Evolutionary conservation across 2,113 vertebrate species (phyloP), one percentile per base, ranked within the genome.

Genomic region (Archocentrus centrarchus): DNA sequence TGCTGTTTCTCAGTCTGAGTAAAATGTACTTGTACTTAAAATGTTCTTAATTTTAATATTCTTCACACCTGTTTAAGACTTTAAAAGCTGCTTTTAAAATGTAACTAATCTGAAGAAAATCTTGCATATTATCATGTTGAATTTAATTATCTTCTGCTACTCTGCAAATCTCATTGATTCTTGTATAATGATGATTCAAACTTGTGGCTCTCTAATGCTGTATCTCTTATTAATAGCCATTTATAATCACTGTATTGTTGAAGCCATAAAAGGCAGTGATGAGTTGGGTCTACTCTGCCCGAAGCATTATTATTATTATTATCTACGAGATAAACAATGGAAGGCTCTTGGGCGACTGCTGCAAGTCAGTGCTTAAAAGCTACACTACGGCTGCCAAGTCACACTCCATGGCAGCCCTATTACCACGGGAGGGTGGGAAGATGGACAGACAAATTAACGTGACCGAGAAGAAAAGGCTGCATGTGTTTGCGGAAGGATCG

Each of bases 291-390:
- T 75, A 20, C 30, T 78, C 73, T 57, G 81, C 82, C 77, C 68
- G 22, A 85, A 88, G 89, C 75, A 85, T 88, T 81, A 80, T 88
- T 82, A 83, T 89, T 82, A 80, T 88, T 82, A 83, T 89, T 82
- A 92, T 92, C 75, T 27, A 39, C 17, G 62, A 89, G 87, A 93
- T 88, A 91, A 93, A 92, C 85, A 75, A 84, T 3, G 59, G 64
- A 77, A 87, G 53, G 55, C 77, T 80, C 73, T 53, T 4, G 3
- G 84, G 59, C 55, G 14, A 59, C 66, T 27, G 81, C 75, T 57
- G 41, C 59, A 39, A 84, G 80, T 89, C 73, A 60, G 32, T n/a
- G 47, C 75, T 61, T 10, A 5, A 32, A 78, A 83, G 60, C 81
- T 32, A 17, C 63, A 77, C 70, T 10, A 7, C 35, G 13, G 41